phyloP scores from a whole-genome alignment of 1,140 invertebrate genomes.

The Ips nitidus region DNA sequence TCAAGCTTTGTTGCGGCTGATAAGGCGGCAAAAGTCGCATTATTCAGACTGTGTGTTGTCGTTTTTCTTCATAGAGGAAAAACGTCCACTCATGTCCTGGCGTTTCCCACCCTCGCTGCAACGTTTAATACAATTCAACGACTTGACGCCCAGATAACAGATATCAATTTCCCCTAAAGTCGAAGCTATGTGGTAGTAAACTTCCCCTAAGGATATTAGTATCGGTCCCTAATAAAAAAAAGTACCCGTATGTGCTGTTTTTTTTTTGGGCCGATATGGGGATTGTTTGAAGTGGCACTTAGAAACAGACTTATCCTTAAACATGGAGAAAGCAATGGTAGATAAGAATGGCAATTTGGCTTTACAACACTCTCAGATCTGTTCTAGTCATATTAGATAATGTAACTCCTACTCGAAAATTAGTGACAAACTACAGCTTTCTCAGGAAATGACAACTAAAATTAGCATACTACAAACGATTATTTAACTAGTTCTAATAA shows the following conservation, averaged over 20 bases:
- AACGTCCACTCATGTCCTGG: background rate
- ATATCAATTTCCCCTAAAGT: slow-evolving; percentile 33
- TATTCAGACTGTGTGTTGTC: background rate
- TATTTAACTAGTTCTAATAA: no score
- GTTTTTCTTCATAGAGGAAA: background rate
- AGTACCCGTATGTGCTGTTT: slow-evolving; percentile 27
- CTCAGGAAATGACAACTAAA: no score
- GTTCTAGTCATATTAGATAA: no score
- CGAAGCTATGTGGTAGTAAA: slow-evolving; percentile 18
- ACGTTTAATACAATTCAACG: slow-evolving; percentile 34
- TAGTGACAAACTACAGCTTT: no score
- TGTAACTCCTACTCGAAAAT: no score
- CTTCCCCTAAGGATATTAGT: slow-evolving; percentile 34
- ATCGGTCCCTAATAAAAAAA: slow-evolving; percentile 27
- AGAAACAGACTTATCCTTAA: background rate
- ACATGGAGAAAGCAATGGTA: no score
- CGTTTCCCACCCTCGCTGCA: slow-evolving; percentile 9
- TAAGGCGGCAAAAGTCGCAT: background rate
- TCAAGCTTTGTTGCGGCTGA: background rate
- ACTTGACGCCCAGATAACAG: slow-evolving; percentile 35
- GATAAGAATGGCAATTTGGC: no score
- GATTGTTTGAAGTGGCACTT: slow-evolving; percentile 2
- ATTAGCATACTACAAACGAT: no score
- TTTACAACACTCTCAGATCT: no score
- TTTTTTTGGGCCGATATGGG: slow-evolving; percentile 14